Percentiles rank a stretch among this genome's conserved stretches.
Evolutionary conservation across 2,113 vertebrate genomes (phyloP).

Genomic region (Hydrochoerus hydrochaeris): DNA sequence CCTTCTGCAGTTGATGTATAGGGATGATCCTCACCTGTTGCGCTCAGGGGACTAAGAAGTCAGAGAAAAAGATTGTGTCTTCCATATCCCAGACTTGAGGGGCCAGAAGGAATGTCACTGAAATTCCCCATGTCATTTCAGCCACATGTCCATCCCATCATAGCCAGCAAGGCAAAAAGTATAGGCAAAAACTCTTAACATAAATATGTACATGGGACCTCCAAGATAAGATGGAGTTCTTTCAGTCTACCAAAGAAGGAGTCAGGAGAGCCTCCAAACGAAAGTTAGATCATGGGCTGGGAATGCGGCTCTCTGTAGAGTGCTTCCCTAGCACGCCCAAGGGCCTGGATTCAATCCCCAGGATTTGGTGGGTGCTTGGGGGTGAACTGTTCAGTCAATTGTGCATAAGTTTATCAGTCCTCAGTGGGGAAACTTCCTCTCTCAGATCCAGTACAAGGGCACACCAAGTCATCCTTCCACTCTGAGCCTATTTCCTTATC

Average conservation of each 20-base stretch:
- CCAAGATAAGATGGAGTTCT: neutral
- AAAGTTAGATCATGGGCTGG: neutral
- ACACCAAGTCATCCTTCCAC: neutral
- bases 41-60: neutral
- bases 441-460: neutral
- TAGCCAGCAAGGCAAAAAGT: neutral
- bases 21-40: too few relatives aligned
- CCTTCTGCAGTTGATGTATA: neutral
- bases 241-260: neutral
- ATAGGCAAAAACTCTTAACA: neutral
- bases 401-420: neutral
- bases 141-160: neutral
- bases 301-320: neutral
- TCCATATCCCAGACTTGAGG: neutral
- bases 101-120: neutral
- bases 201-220: neutral
- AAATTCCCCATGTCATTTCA: neutral
- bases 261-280: neutral
- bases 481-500: neutral
- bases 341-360: neutral
- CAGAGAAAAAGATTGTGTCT: neutral
- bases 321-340: neutral
- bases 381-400: neutral
- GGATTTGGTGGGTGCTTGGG: neutral
- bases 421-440: neutral